Base-by-base conservation (phyloP, 2,113 vertebrate genomes). In the Phoxinus phoxinus region DNA sequence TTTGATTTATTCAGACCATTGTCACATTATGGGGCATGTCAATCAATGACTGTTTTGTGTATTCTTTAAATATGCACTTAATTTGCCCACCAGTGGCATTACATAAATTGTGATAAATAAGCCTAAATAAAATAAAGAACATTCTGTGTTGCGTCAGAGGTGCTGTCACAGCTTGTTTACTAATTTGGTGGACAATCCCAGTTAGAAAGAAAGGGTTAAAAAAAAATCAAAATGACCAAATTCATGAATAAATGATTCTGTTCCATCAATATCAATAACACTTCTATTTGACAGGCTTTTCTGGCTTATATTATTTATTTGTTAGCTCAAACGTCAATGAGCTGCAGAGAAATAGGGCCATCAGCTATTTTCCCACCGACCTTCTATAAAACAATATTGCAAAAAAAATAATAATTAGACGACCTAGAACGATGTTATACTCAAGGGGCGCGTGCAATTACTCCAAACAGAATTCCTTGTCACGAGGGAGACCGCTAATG, bases 361-460 rank as follows among this genome's bases (percentile, higher is more conserved):
- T 61, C 63, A 51, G 35, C 25, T 27, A 10, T 79, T 51, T 15
- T 84, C 86, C 87, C 89, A 89, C 86, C 89, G 89, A 89, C 89
- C 89, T 21, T 79, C 83, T 86, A 12, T 86, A 61, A 86, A 35
- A 0, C 13, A 90, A 91, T 90, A 90, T 92, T 59, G 59, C 86
- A 76, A 80, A 78, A 79, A 27, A n/a, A n/a, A n/a, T n/a, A n/a
- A 92, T 92, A 93, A 94, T 92, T 92, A 93, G 90, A 91, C 89
- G 74, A 89, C 89, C 89, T 84, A 0, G 85, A 92, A 92, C 92
- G 90, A 92, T 75, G 89, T 91, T 88, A 88, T 89, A 91, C 93
- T 91, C 93, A 8, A 51, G 89, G 88, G 93, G 92, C 89, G 88
- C 84, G 9, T 32, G 88, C 91, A 92, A 93, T 94, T 94, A 93